Base-by-base conservation (phyloP, 2,888 invertebrate genomes). In the Pollenia griseotomentosa region DNA sequence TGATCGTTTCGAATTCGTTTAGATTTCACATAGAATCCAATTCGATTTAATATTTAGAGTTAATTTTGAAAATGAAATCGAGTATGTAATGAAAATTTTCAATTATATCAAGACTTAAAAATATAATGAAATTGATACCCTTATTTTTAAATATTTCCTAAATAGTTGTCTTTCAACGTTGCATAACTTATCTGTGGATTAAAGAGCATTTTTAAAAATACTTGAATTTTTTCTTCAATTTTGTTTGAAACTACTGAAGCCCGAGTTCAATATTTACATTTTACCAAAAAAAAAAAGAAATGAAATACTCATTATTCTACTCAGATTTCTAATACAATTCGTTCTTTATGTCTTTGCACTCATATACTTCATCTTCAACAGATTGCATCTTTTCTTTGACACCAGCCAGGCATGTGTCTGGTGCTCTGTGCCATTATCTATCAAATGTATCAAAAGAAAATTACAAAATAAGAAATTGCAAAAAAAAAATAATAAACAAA, bases 341-440 rank as follows among this genome's bases (percentile, higher is more conserved):
- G 55, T 61, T 48, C 77, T 19, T 1, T 16, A 19, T 73, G 48
- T 65, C 63, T 65, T 71, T 77, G 11, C n/a, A 16, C 33, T 48
- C 33, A 2, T 19, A 44, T 59, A 46, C 3, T 10, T 40, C 16
- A 57, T 61, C 23, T 59, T 65, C 55, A 33, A 53, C 61, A 81
- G 71, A 78, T 83, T 61, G 68, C 80, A 87, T 71, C 83, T 71
- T 63, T 33, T 80, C 83, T 87, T 75, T 83, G 77, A 83, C 80
- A 87, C 81, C 84, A 87, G 83, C 61, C 83, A 87, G 59, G 87
- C 81, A 81, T 87, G 87, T 84, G 83, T 78, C 83, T 74, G n/a
- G 12, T 51, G 51, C 65, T 63, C 19, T 65, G 5, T 6, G 57
- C 40, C 77, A 73, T 84, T 87, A 87, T 87, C 83, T 81, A n/a